phyloP scores from a whole-genome alignment of 2,113 vertebrate species.

The Tachycineta bicolor region DNA sequence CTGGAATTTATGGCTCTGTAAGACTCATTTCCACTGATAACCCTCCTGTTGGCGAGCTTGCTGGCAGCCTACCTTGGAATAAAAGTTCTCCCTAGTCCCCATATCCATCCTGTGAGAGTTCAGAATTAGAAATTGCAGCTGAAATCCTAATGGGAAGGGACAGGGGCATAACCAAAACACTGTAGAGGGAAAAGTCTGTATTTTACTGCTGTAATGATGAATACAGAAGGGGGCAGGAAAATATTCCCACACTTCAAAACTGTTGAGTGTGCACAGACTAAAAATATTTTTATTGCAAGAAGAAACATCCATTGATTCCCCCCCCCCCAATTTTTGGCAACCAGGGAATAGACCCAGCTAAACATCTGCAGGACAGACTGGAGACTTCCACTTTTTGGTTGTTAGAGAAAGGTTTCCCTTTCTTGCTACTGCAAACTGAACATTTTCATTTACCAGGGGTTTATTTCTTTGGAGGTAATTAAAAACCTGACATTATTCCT shows the following conservation, averaged over 20 bases:
- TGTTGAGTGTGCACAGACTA: not conserved
- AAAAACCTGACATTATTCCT: not conserved
- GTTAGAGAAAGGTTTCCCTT: not conserved
- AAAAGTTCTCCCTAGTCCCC: not conserved
- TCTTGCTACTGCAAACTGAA: not conserved
- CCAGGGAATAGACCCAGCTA: not conserved
- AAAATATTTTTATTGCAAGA: not conserved
- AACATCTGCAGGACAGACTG: not conserved
- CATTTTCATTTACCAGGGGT: not conserved
- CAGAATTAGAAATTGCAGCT: not conserved
- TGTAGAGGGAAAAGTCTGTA: not conserved
- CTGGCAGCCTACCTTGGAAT: not conserved
- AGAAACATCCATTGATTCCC: not conserved
- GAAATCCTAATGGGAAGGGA: not conserved
- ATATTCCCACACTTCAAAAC: not conserved
- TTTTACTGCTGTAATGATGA: not conserved
- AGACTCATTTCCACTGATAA: not conserved
- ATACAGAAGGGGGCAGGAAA: not conserved
- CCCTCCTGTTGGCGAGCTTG: not conserved
- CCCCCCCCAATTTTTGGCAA: not conserved
- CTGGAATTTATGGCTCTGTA: not conserved
- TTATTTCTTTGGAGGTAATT: conserved; percentile 16
- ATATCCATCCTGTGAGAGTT: not conserved
- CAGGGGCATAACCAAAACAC: not conserved
- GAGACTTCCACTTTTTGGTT: not conserved